Evolutionary conservation across 2,888 invertebrate species (phyloP), one percentile per base, ranked within the genome.

Genomic region (Temnothorax ravouxi): DNA sequence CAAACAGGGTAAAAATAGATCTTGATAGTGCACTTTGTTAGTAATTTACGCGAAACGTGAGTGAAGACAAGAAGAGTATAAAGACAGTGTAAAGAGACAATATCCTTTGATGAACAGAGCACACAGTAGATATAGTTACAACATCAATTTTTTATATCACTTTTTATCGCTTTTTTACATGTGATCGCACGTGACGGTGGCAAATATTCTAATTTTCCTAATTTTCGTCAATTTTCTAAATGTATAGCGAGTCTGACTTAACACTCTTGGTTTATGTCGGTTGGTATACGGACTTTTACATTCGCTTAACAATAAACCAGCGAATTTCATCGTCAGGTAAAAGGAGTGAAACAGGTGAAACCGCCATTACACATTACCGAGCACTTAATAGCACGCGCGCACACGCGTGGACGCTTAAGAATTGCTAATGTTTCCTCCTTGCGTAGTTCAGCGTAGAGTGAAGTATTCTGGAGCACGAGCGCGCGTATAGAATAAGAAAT

Each of bases 361-460:
- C n/a, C 21, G 72, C 72, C 44, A 59, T 74, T 64, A 64, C 50
- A 21, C 38, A 44, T 76, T 89, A 91, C 89, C 91, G 92, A 90
- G 91, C 91, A 89, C 91, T 88, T 84, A 91, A 92, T 90, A 92
- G 89, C 89, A 91, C 52, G 18, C 29, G 50, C 77, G 29, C 18
- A 38, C 41, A 52, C 54, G 41, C 34, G 90, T 29, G n/a, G 52
- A 54, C 47, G 74, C 74, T 80, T 47, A 38, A 74, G 59, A 80
- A 80, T 80, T 59, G 59, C 79, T 80, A 80, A 80, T 80, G 74
- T 80, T 80, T 80, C 59, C 59, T 47, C 47, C 47, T 80, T 80
- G 92, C 91, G 91, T 92, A 92, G 93, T 91, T 92, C 91, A 47
- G 38, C 34, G 41, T 56, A 18, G 72, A 74, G 47, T 13, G 59